Percentiles rank a stretch among this genome's conserved stretches.
Conservation (phyloP, 2,888 invertebrate species). For the Abscondita cerata region DNA sequence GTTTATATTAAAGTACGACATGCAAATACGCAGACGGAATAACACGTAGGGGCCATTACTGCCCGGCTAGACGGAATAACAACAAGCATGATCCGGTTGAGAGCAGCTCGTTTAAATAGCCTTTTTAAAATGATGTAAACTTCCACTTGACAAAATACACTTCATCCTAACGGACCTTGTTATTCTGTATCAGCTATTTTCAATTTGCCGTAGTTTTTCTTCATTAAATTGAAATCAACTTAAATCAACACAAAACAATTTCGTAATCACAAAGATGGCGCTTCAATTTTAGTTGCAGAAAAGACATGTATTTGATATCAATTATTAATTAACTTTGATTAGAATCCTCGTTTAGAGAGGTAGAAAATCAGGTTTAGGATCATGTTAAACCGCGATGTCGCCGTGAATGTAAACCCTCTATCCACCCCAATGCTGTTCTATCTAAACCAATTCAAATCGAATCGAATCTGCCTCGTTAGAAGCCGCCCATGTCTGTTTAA, state of each 20-base stretch:
- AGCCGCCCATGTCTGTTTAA: constrained; percentile 56
- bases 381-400: constrained; percentile 38
- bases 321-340: constrained; percentile 24
- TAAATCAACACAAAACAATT: constrained; percentile 3
- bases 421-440: constrained; percentile 56
- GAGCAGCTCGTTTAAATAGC: constrained; percentile 53
- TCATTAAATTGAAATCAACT: constrained; percentile 11
- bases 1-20: constrained; percentile 14
- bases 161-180: constrained; percentile 52
- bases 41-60: constrained; percentile 51
- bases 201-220: constrained; percentile 45
- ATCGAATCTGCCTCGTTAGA: constrained; percentile 58
- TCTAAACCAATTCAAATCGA: constrained; percentile 58
- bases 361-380: constrained; percentile 26
- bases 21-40: constrained; percentile 48
- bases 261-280: background rate
- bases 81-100: constrained; percentile 47
- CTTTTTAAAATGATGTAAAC: constrained; percentile 55
- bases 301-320: constrained; percentile 17
- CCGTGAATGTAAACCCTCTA: constrained; percentile 48
- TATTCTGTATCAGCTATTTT: constrained; percentile 57
- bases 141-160: constrained; percentile 56
- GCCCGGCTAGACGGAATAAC: constrained; percentile 54
- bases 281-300: background rate
- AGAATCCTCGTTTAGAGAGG: constrained; percentile 22